Percentiles rank a stretch among this genome's conserved stretches.
phyloP scores from a whole-genome alignment of 92 coral and sea anemone genomes.

The Porites evermanni region DNA sequence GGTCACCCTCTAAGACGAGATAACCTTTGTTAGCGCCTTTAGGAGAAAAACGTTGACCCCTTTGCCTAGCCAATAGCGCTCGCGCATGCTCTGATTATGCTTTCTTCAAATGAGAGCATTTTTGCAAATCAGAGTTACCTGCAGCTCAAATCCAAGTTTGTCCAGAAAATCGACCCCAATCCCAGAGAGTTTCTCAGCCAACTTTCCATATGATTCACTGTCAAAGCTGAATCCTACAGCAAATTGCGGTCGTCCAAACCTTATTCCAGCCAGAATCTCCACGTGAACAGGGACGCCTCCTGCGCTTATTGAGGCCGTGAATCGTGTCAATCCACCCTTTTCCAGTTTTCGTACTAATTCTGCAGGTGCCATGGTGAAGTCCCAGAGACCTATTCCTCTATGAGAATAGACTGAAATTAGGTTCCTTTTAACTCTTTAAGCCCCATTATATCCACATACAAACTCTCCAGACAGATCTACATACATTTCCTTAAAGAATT shows the following conservation, averaged over 20 bases:
- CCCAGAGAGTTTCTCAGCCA: conserved; percentile 86
- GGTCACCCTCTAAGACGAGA: too few relatives aligned
- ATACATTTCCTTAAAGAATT: too few relatives aligned
- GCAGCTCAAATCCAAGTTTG: conserved; percentile 82
- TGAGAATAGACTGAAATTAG: neutral
- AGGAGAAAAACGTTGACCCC: too few relatives aligned
- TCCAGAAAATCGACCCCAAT: conserved; percentile 81
- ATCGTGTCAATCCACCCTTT: conserved; percentile 73
- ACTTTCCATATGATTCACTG: conserved; percentile 88
- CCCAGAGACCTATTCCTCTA: conserved; percentile 85
- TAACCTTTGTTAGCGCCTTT: too few relatives aligned
- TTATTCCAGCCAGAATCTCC: conserved; percentile 68
- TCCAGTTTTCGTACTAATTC: conserved; percentile 67
- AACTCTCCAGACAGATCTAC: too few relatives aligned
- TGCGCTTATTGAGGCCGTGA: conserved; percentile 81
- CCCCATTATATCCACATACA: too few relatives aligned
- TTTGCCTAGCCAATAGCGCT: too few relatives aligned
- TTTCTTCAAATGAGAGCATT: too few relatives aligned
- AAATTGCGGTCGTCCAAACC: conserved; percentile 59
- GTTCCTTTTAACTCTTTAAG: neutral
- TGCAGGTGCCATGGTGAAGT: conserved; percentile 74
- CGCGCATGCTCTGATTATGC: too few relatives aligned
- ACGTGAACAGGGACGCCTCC: conserved; percentile 95
- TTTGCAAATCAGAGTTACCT: conserved; percentile 46
- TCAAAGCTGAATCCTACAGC: conserved; percentile 96